These are phyloP conservation scores for Crematogaster levior DNA, from an alignment of 2,888 invertebrate species.

Conservation along the genomic window DNA sequence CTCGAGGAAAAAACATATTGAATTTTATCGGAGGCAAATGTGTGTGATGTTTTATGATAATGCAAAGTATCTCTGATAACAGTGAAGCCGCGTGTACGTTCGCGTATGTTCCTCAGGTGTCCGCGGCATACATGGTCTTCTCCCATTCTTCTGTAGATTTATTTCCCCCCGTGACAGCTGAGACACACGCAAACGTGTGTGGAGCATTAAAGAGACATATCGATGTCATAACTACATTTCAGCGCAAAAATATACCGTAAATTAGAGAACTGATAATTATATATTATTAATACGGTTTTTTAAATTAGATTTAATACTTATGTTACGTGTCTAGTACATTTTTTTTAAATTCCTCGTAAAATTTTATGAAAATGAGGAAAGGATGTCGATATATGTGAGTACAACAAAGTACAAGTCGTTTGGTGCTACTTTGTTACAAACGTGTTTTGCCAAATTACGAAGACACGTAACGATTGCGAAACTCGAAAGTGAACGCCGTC, in stretches of 20 bases:
- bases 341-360: too few species aligned
- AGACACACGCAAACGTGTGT: not conserved
- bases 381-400: too few species aligned
- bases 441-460: not conserved
- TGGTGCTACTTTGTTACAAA: not conserved
- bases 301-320: not conserved
- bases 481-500: slow-evolving; percentile 23
- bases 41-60: not conserved
- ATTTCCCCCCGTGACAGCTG: not conserved
- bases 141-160: not conserved
- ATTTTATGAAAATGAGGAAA: not conserved
- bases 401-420: not conserved
- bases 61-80: not conserved
- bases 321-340: too few species aligned
- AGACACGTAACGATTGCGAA: slow-evolving; percentile 25
- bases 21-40: not conserved
- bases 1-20: not conserved
- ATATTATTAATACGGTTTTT: not conserved
- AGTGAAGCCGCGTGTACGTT: not conserved
- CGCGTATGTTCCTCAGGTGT: not conserved
- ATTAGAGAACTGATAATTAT: not conserved
- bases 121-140: not conserved
- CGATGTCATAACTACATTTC: not conserved
- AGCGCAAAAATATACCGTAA: not conserved
- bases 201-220: not conserved